Conservation (phyloP, 2,113 vertebrate genomes). For the Eudorcas thomsonii region DNA sequence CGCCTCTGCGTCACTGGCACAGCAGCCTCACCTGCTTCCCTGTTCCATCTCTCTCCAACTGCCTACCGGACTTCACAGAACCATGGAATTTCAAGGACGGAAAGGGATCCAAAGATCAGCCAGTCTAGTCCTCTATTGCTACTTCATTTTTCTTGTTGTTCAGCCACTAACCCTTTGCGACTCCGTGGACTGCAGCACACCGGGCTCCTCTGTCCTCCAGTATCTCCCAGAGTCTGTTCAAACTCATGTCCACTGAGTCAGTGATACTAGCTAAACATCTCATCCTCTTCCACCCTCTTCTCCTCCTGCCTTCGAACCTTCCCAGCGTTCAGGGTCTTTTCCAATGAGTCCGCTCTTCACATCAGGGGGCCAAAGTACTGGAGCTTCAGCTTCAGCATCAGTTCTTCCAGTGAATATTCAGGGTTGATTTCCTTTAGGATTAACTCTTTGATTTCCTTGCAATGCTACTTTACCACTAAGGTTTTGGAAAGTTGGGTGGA, state of each 20-base stretch:
- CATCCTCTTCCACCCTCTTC: not conserved
- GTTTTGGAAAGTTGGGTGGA: not conserved
- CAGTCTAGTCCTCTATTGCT: fast-evolving
- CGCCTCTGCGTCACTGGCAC: fast-evolving
- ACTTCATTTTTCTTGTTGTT: not conserved
- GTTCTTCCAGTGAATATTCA: not conserved
- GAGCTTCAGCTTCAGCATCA: not conserved
- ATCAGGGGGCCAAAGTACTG: not conserved
- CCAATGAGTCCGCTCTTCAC: not conserved
- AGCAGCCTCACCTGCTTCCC: slow-evolving; percentile 10
- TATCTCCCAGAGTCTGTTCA: not conserved
- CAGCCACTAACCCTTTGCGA: not conserved
- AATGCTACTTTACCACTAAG: fast-evolving
- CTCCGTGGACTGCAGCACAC: not conserved
- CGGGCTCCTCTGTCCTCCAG: not conserved
- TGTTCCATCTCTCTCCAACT: slow-evolving; percentile 58
- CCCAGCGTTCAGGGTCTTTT: not conserved
- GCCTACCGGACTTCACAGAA: slow-evolving; percentile 44
- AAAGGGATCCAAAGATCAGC: not conserved
- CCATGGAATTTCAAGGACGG: not conserved
- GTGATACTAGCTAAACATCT: not conserved
- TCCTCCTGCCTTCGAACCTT: not conserved
- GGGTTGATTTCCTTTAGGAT: not conserved
- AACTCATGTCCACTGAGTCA: not conserved
- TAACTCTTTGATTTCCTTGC: not conserved